A percentile compares a stretch with the other conserved stretches of the same genome.
Conservation (phyloP, 2,888 invertebrate genomes). For the Cryptus viduatorius region DNA sequence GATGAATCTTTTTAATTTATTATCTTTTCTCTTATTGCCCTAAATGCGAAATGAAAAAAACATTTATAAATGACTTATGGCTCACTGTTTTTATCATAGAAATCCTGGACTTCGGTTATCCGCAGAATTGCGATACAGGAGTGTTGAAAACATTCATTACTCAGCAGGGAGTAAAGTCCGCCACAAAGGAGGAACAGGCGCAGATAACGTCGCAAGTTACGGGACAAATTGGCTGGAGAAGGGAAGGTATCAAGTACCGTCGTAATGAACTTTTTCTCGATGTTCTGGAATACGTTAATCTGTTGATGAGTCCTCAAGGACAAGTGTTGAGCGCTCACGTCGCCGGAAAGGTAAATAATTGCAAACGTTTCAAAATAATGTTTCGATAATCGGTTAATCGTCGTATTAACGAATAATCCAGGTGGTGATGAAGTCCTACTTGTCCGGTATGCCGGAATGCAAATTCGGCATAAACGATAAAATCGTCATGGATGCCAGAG, state of each 20-base stretch:
- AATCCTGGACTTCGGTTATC: slow-evolving; percentile 97
- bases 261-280: slow-evolving; percentile 99
- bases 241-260: slow-evolving; percentile 99
- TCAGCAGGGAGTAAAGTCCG: slow-evolving; percentile 99
- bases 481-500: slow-evolving; percentile 98
- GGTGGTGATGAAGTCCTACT: slow-evolving; percentile 99
- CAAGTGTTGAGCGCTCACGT: slow-evolving; percentile 99
- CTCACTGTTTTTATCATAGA: slow-evolving; percentile 39
- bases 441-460: slow-evolving; percentile 99
- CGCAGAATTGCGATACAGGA: slow-evolving; percentile 99
- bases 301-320: slow-evolving; percentile 99
- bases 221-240: slow-evolving; percentile 99
- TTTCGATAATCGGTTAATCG: too few relatives aligned
- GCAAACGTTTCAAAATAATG: too few relatives aligned
- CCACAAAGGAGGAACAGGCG: slow-evolving; percentile 99
- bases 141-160: slow-evolving; percentile 99
- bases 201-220: slow-evolving; percentile 99
- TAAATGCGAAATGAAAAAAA: too few relatives aligned
- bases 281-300: slow-evolving; percentile 99
- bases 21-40: too few relatives aligned
- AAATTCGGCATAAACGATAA: slow-evolving; percentile 99
- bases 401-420: slow-evolving; percentile 48
- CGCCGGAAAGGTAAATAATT: slow-evolving; percentile 95
- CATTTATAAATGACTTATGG: neutral
- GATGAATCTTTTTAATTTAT: too few relatives aligned